Evolutionary conservation across 2,113 vertebrate genomes (phyloP).

Genomic region (Tragelaphus buxtoni): DNA sequence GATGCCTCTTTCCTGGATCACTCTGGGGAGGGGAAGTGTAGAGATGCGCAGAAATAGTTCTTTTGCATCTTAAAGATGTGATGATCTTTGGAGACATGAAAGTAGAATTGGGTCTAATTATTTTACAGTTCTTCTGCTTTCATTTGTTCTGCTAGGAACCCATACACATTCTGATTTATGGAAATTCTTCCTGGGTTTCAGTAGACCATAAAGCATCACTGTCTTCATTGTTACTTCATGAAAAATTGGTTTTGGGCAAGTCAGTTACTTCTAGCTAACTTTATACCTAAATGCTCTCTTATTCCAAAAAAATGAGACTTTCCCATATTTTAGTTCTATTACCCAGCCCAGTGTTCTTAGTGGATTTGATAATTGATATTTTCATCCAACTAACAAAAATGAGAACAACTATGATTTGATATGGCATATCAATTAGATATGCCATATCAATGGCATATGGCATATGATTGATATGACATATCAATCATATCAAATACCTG

Average conservation of each 20-base stretch:
- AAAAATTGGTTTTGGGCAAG: background rate
- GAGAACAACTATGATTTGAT: background rate
- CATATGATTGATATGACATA: background rate
- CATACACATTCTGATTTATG: background rate
- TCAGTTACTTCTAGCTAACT: background rate
- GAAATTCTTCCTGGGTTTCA: slow-evolving; percentile 5
- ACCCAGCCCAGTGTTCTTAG: background rate
- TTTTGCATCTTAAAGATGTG: background rate
- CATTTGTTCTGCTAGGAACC: background rate
- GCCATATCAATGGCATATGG: background rate
- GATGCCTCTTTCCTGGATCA: background rate
- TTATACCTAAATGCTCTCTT: background rate
- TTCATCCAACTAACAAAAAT: background rate
- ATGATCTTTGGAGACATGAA: background rate
- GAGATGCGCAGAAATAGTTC: background rate
- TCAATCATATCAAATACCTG: background rate
- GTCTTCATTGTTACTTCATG: background rate
- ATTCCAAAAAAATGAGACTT: background rate
- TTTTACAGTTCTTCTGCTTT: background rate
- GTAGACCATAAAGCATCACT: background rate
- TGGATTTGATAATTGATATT: background rate
- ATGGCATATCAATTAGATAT: background rate
- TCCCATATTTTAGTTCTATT: background rate
- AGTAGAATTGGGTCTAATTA: background rate
- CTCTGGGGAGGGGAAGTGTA: background rate